Evolutionary conservation across 2,888 invertebrate species (phyloP).

Genomic region (Galerucella pusilla): DNA sequence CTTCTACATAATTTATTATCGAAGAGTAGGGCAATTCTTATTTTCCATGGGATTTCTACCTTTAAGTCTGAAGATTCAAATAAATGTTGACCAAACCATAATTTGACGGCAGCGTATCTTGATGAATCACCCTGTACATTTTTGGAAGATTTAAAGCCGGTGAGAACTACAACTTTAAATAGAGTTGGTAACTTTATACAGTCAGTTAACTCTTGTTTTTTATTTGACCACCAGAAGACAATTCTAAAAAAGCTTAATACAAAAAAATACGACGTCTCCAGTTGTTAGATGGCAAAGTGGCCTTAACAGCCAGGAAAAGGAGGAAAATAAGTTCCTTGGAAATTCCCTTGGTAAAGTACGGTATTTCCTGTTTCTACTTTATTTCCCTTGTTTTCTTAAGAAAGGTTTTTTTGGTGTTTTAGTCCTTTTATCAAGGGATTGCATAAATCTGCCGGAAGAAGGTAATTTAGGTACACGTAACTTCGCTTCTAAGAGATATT

Average conservation of each 20-base stretch:
- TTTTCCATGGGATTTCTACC: too few species aligned
- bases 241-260: slow-evolving; percentile 15
- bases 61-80: too few species aligned
- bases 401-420: slow-evolving; percentile 39
- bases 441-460: slow-evolving; percentile 36
- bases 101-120: too few species aligned
- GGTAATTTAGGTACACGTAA: slow-evolving; percentile 28
- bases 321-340: slow-evolving; percentile 53
- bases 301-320: slow-evolving; percentile 51
- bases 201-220: slow-evolving; percentile 6
- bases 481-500: slow-evolving; percentile 20
- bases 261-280: slow-evolving; percentile 25
- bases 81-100: too few species aligned
- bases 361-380: slow-evolving; percentile 55
- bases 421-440: slow-evolving; percentile 37
- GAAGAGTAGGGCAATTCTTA: too few species aligned
- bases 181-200: background rate
- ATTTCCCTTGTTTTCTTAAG: slow-evolving; percentile 48
- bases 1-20: background rate
- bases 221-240: slow-evolving; percentile 1
- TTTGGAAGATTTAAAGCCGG: background rate
- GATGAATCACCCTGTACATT: background rate
- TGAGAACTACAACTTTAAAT: background rate
- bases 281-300: slow-evolving; percentile 38
- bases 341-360: slow-evolving; percentile 54